Evolutionary conservation across 2,888 invertebrate species (phyloP).

Genomic region (Coremacera marginata): DNA sequence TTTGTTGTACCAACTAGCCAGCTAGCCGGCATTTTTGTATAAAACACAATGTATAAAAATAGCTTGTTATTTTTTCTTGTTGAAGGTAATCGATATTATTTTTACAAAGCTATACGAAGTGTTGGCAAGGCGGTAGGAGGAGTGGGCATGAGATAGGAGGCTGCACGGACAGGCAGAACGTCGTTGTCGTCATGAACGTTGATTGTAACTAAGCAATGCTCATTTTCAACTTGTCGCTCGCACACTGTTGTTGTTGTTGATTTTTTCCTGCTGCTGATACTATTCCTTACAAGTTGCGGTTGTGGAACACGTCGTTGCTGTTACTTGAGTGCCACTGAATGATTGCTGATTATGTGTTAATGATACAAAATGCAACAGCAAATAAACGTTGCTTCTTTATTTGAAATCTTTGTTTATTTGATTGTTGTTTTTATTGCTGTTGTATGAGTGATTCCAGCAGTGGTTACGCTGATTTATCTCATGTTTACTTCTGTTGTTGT

Average conservation of each 20-base stretch:
- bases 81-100: conserved; percentile 23
- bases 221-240: conserved; percentile 11
- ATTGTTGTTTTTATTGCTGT: conserved; percentile 13
- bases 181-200: neutral
- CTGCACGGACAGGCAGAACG: neutral
- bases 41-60: neutral
- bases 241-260: neutral
- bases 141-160: neutral
- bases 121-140: neutral
- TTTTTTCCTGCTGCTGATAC: neutral
- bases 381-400: conserved; percentile 17
- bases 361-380: conserved; percentile 24
- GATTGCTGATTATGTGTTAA: conserved; percentile 30
- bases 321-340: conserved; percentile 7
- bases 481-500: neutral
- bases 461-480: too few relatives aligned
- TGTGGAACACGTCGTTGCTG: neutral
- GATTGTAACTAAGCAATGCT: conserved; percentile 1
- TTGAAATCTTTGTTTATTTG: neutral
- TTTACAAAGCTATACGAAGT: conserved; percentile 1
- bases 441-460: neutral
- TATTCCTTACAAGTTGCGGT: conserved; percentile 2
- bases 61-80: neutral
- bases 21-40: conserved; percentile 29
- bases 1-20: conserved; percentile 2